phyloP scores from a whole-genome alignment of 1,140 invertebrate genomes.

The Lerema accius region DNA sequence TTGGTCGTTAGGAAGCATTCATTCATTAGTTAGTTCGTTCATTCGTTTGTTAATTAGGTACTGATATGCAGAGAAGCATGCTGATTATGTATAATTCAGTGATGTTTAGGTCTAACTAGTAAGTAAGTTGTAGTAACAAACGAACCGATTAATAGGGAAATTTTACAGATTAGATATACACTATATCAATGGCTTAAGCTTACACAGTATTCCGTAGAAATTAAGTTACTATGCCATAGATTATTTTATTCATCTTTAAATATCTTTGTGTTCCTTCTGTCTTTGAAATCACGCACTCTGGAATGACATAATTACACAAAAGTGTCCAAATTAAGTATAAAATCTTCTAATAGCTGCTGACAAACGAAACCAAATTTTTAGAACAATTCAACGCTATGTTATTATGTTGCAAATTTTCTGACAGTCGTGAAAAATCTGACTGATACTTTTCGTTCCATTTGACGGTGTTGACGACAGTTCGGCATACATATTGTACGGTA shows the following conservation, averaged over 20 bases:
- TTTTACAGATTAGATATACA: too few species aligned
- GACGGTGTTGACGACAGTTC: conserved; percentile 43
- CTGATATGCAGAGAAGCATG: too few species aligned
- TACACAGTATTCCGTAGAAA: not conserved
- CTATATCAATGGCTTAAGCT: not conserved
- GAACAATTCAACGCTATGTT: conserved; percentile 31
- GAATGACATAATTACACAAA: conserved; percentile 4
- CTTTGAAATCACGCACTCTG: not conserved
- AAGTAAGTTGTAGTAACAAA: too few species aligned
- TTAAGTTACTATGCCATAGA: not conserved
- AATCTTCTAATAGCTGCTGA: not conserved
- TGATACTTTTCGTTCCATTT: conserved; percentile 67
- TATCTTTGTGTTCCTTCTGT: not conserved
- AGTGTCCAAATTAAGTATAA: conserved; percentile 18
- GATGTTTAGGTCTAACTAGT: too few species aligned
- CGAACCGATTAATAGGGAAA: too few species aligned
- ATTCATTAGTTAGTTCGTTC: too few species aligned
- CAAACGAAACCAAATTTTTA: conserved; percentile 23
- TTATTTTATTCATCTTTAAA: not conserved
- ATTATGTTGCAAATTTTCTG: conserved; percentile 71
- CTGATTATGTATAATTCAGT: too few species aligned
- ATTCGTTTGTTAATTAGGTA: too few species aligned
- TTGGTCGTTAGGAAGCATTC: too few species aligned
- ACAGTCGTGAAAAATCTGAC: conserved; percentile 70
- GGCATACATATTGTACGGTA: conserved; percentile 10